Percentiles rank a stretch among this genome's conserved stretches.
phyloP scores from a whole-genome alignment of 1,140 invertebrate species.

The Caerostris darwini region DNA sequence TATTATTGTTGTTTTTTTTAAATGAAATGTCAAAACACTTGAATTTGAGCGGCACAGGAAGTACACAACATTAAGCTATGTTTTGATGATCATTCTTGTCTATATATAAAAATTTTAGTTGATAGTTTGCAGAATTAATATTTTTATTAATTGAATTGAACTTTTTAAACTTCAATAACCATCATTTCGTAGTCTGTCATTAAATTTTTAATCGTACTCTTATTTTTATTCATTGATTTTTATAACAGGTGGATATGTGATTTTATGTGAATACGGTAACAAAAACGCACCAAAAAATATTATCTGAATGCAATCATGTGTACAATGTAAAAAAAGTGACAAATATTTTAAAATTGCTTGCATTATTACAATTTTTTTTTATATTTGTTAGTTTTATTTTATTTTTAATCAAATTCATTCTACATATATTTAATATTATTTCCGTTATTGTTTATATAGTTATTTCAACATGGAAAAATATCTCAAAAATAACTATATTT shows the following conservation, averaged over 20 bases:
- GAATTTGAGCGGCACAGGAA: slow-evolving; percentile 65
- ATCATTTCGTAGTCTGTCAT: background rate
- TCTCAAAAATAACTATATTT: too few relatives aligned
- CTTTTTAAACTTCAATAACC: background rate
- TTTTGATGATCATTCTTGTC: slow-evolving; percentile 1
- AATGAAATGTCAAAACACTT: slow-evolving; percentile 73
- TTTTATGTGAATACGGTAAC: background rate
- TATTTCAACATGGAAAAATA: too few relatives aligned
- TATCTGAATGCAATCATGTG: too few relatives aligned
- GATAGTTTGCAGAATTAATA: background rate
- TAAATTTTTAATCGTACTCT: background rate
- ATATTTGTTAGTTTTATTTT: background rate
- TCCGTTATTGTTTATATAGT: too few relatives aligned
- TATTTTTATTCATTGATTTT: background rate
- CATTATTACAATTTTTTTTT: too few relatives aligned
- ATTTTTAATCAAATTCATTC: background rate
- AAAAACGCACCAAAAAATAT: background rate
- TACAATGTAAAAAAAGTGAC: too few relatives aligned
- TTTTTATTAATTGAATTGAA: background rate
- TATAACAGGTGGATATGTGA: slow-evolving; percentile 62
- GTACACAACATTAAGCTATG: slow-evolving; percentile 52
- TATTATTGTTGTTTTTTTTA: background rate
- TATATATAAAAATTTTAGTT: slow-evolving; percentile 15
- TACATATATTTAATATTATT: background rate
- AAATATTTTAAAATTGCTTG: too few relatives aligned